phyloP scores from a whole-genome alignment of 2,888 invertebrate species.

The Hipparchia semele region DNA sequence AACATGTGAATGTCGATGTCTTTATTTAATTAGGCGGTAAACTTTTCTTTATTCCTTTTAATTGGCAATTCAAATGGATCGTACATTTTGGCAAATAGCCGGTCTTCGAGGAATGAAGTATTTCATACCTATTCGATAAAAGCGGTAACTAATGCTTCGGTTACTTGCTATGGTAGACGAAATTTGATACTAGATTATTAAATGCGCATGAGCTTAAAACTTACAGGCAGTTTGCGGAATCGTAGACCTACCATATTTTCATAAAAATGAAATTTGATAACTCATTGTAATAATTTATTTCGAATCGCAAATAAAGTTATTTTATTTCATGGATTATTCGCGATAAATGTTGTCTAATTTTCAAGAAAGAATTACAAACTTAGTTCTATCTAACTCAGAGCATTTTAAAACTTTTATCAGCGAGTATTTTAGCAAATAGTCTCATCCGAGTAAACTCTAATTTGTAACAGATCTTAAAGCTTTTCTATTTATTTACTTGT shows the following conservation, averaged over 20 bases:
- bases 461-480: neutral
- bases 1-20: constrained; percentile 62
- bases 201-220: neutral
- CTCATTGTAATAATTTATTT: neutral
- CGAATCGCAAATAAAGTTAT: neutral
- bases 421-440: neutral
- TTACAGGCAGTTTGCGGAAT: neutral
- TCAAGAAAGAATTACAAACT: neutral
- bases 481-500: neutral
- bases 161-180: neutral
- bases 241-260: neutral
- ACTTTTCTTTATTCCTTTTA: constrained; percentile 45
- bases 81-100: constrained; percentile 17
- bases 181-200: neutral
- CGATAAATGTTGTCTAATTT: neutral
- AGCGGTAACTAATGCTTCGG: neutral
- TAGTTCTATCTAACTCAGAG: neutral
- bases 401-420: neutral
- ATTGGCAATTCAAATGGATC: constrained; percentile 47
- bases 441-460: neutral
- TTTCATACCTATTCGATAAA: neutral
- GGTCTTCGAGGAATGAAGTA: neutral
- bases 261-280: neutral
- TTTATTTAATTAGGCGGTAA: constrained; percentile 48
- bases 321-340: neutral